phyloP scores from a whole-genome alignment of 2,888 invertebrate species.

The Eugnorisma glareosa region DNA sequence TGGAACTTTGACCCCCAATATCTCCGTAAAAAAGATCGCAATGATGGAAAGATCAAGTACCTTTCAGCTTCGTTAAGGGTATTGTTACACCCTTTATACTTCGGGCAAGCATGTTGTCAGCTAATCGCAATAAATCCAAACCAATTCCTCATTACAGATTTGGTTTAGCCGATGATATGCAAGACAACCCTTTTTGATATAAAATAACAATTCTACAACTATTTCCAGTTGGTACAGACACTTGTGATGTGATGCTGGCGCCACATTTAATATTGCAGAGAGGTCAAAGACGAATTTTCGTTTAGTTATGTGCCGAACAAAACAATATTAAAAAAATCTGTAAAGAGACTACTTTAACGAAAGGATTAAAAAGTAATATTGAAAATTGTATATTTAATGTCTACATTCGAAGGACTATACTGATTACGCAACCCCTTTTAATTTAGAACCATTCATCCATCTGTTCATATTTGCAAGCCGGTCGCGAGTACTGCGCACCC shows the following conservation, averaged over 20 bases:
- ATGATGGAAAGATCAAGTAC: too few relatives aligned
- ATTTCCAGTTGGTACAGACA: constrained; percentile 8
- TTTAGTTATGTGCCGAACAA: background rate
- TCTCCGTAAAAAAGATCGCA: too few relatives aligned
- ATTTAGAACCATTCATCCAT: constrained; percentile 5
- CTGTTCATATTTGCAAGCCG: constrained; percentile 22
- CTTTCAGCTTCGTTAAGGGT: too few relatives aligned
- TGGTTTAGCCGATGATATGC: constrained; percentile 13
- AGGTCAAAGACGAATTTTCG: constrained; percentile 19
- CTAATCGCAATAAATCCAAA: background rate
- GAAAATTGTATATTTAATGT: background rate
- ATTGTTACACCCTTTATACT: too few relatives aligned
- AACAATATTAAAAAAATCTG: background rate
- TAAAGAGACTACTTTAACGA: background rate
- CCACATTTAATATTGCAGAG: constrained; percentile 10
- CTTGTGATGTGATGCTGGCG: constrained; percentile 5
- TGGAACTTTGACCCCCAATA: too few relatives aligned
- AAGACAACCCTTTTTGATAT: constrained; percentile 2
- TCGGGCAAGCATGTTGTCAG: background rate
- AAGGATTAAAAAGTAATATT: background rate
- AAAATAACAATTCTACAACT: background rate
- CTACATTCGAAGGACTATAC: background rate
- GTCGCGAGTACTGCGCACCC: constrained; percentile 13
- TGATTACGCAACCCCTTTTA: constrained; percentile 20
- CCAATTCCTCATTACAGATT: background rate